These are phyloP conservation scores for Drosophila asahinai DNA, from an alignment of 1,140 invertebrate species.

Conservation along the genomic window DNA sequence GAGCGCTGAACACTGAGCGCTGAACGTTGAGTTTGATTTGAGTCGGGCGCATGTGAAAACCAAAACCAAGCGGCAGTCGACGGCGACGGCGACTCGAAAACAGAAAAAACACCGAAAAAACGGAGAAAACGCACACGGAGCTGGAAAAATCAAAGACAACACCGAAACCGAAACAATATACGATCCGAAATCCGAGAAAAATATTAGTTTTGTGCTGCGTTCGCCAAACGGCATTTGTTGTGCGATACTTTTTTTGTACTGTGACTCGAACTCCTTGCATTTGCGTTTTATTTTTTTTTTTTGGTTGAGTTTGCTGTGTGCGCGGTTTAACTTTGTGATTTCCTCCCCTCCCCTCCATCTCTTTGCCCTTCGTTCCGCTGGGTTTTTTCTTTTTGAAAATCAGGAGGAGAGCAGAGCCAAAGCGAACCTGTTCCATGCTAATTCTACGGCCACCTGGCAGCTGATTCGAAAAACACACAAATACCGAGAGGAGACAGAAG, in stretches of 20 bases:
- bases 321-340: constrained; percentile 32
- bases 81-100: constrained; percentile 58
- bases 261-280: constrained; percentile 3
- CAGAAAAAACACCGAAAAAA: constrained; percentile 23
- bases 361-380: not conserved
- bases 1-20: constrained; percentile 4
- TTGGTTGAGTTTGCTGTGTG: constrained; percentile 35
- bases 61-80: constrained; percentile 69
- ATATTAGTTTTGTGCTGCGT: constrained; percentile 13
- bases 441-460: constrained; percentile 74
- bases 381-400: constrained; percentile 1
- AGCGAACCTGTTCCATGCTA: constrained; percentile 71
- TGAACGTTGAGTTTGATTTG: constrained; percentile 31
- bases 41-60: constrained; percentile 54
- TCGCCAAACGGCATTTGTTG: constrained; percentile 22
- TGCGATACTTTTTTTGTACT: constrained; percentile 11
- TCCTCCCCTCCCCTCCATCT: not conserved
- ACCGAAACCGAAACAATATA: constrained; percentile 44
- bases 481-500: constrained; percentile 3
- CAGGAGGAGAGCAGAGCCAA: constrained; percentile 23
- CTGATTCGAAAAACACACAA: constrained; percentile 53
- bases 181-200: constrained; percentile 17
- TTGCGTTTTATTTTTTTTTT: constrained; percentile 26
- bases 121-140: constrained; percentile 45
- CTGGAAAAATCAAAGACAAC: constrained; percentile 62